Evolutionary conservation across 2,797 vertebrate species (phyloP), one percentile per base, ranked within the genome.

Genomic region (Sebastolobus altivelis): DNA sequence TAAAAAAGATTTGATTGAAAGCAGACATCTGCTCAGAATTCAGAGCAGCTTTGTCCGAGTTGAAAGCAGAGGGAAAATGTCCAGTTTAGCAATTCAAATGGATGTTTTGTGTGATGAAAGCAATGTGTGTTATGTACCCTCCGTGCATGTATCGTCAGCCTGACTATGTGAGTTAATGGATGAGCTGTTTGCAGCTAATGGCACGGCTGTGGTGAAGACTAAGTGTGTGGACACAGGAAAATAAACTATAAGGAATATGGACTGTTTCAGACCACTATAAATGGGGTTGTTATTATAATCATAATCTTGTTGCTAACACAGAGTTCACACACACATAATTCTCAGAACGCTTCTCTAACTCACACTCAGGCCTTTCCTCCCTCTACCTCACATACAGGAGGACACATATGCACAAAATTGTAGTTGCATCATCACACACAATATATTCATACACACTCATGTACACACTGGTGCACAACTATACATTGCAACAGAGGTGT

Each of bases 131-230:
- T 68, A 8, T 79, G 66, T 72, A 31, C 4, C 14, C 7, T 33
- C 25, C 8, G 35, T 43, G 49, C 43, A 52, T 70, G 33, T 16
- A 65, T 70, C 8, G 38, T 33, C 52, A 43, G 62, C 14, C 25
- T 2, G 2, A 25, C 33, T 35, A 0, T 25, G 10, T 37, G 14
- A 37, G 60, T 16, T 73, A 69, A 78, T 78, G 79, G 63, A 54
- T 20, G 61, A 56, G 73, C 27, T 72, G 43, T 82, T 55, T 37
- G 16, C 29, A 63, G 69, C 59, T 65, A 75, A 72, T 78, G 38
- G 46, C 11, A 20, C 27, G 9, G n/a, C 20, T 38, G 61, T 56
- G 59, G 43, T 68, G 20, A 67, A 59, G 20, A 16, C 58, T 38
- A 35, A 69, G 35, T 43, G 58, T 9, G 9, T 54, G 10, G 16